Base-by-base conservation (phyloP, 2,797 vertebrate species). In the Pipistrellus pygmaeus region DNA sequence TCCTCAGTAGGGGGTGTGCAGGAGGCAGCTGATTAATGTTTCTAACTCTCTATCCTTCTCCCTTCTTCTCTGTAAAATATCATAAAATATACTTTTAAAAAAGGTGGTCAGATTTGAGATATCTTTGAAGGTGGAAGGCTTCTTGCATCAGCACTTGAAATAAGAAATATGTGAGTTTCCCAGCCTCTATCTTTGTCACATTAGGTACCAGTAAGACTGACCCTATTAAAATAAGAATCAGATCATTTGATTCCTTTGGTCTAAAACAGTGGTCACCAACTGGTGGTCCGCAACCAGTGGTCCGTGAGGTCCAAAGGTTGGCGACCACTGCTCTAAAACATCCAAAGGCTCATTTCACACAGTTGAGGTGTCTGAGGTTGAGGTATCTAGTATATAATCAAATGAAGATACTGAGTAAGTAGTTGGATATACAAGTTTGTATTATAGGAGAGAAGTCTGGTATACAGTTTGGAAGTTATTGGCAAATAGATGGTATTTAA, bases 311-410 rank as follows among this genome's bases (percentile, higher is more conserved):
- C 57, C 11, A 27, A 60, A 60, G 57, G 57, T 60, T 60, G 25
- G 11, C 5, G 5, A 60, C 25, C 57, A 60, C 57, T 30, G 14
- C 30, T 48, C 27, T 46, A 25, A 94, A 83, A 93, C 20, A 30
- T 27, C 60, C 53, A 91, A 30, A 77, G 88, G 35, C 8, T 64
- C 38, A 41, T 92, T 92, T 94, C 51, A 78, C 32, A 73, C 44
- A 17, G 3, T 66, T 88, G 55, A 90, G 14, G 68, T 6, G 7
- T 82, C 32, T 85, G 55, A 69, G n/a, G 69, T 62, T 78, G 68
- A 78, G 66, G 35, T 90, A 71, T 48, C 35, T 75, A 32, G n/a
- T 71, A 32, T 6, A 41, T 9, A 93, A 85, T 15, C n/a, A 78
- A 66, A 75, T 69, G 66, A 80, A 68, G 64, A 73, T 41, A 5